These are phyloP conservation scores for Anas platyrhynchos DNA, from an alignment of 2,113 vertebrate genomes.

Conservation along the genomic window DNA sequence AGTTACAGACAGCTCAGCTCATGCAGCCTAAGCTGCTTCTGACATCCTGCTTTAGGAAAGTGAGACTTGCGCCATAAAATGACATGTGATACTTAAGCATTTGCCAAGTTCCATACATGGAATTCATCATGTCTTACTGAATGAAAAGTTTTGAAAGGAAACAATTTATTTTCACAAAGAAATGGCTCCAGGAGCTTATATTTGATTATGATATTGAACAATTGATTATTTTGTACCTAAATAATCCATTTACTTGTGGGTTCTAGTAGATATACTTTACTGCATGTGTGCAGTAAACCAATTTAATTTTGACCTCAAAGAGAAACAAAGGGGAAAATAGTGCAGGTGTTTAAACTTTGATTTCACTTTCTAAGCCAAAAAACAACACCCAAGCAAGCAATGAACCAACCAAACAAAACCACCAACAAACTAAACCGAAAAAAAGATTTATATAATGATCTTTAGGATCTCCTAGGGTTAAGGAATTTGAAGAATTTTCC, in stretches of 20 bases:
- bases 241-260: neutral
- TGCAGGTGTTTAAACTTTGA: neutral
- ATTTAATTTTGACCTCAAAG: neutral
- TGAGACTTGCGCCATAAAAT: constrained; percentile 23
- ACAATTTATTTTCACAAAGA: neutral
- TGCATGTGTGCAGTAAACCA: neutral
- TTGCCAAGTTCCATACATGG: neutral
- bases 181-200: neutral
- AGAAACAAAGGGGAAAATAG: neutral
- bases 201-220: neutral
- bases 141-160: neutral
- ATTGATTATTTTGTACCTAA: neutral
- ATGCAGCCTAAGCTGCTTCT: neutral
- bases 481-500: neutral
- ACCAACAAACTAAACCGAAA: neutral
- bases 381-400: too few relatives aligned
- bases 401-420: too few relatives aligned
- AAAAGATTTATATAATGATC: neutral
- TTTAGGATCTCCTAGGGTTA: neutral
- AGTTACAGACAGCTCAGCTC: constrained; percentile 31
- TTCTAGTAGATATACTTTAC: neutral
- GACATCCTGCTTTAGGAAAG: constrained; percentile 15
- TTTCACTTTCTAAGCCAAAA: neutral
- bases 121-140: neutral
- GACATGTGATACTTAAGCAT: neutral